Evolutionary conservation across 2,113 vertebrate species (phyloP), one percentile per base, ranked within the genome.

Genomic region (Brachyistius frenatus): DNA sequence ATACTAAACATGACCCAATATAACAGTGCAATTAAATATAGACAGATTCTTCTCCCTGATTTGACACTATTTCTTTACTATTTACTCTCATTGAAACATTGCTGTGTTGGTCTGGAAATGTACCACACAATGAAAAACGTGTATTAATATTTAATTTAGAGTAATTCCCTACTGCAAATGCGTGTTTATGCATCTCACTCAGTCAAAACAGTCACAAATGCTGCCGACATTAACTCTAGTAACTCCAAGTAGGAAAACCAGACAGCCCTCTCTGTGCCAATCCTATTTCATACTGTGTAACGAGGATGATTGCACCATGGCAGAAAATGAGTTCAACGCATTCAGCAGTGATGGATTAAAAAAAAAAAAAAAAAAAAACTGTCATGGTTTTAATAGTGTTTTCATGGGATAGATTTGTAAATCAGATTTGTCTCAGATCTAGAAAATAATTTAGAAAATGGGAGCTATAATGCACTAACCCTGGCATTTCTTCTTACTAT

Each of bases 241-340:
- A 57, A 73, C 66, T 69, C 65, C 0, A 16, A 75, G 84, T 39
- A 75, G 68, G 31, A 71, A 39, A 70, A 64, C 72, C 85, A 92
- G 78, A 82, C 65, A 62, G 53, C 54, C 46, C 71, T 72, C 75
- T 54, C 80, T 72, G 68, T 78, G 78, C 74, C 85, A 91, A 89
- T 91, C 86, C 78, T 70, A 79, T 90, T 92, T 90, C 79, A 82
- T 87, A 91, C 79, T 66, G 66, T 78, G 71, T 75, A 73, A 86
- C 69, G 36, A 72, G 84, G 65, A 81, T 81, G 83, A 84, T 86
- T 87, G 80, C 76, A 82, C 62, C 65, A 31, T 60, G 49, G 85
- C 71, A 88, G 75, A 68, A 90, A 86, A 92, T 76, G 50, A 80
- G 68, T 85, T 80, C 65, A 55, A 32, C 60, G 69, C 73, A 77